phyloP scores from a whole-genome alignment of 2,113 vertebrate species.

The Aegotheles bennettii region DNA sequence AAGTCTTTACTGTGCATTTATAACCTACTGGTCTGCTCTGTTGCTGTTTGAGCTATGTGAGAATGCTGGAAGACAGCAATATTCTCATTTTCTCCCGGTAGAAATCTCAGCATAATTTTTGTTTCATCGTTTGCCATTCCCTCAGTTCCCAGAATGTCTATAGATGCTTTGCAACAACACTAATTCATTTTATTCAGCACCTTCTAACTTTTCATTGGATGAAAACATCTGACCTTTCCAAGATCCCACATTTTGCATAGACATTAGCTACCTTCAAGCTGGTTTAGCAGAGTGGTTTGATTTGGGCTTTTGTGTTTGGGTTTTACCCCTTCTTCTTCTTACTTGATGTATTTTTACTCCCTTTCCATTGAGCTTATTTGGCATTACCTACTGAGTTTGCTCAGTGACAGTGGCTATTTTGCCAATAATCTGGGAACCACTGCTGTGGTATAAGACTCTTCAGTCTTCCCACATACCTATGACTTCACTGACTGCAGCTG shows the following conservation, averaged over 20 bases:
- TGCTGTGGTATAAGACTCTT: neutral
- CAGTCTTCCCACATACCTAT: slow-evolving; percentile 24
- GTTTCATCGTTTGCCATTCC: neutral
- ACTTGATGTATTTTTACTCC: neutral
- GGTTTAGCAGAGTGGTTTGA: neutral
- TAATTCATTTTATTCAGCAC: neutral
- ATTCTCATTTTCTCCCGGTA: neutral
- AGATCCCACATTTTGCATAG: neutral
- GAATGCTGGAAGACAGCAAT: neutral
- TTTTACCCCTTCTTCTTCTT: neutral
- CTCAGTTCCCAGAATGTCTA: neutral
- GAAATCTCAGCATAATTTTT: neutral
- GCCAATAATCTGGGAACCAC: neutral
- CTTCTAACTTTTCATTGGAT: slow-evolving; percentile 4
- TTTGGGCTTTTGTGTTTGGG: neutral
- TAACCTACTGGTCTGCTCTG: neutral
- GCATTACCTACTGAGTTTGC: neutral
- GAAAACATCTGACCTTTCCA: slow-evolving; percentile 14
- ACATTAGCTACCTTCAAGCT: neutral
- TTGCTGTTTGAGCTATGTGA: neutral
- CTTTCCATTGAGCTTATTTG: neutral
- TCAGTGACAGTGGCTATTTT: neutral
- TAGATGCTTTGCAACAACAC: neutral
- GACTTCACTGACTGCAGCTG: slow-evolving; percentile 22
- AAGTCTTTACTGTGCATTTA: neutral